Base-by-base conservation (phyloP, 2,888 invertebrate species). In the Ptilodon capucinus region DNA sequence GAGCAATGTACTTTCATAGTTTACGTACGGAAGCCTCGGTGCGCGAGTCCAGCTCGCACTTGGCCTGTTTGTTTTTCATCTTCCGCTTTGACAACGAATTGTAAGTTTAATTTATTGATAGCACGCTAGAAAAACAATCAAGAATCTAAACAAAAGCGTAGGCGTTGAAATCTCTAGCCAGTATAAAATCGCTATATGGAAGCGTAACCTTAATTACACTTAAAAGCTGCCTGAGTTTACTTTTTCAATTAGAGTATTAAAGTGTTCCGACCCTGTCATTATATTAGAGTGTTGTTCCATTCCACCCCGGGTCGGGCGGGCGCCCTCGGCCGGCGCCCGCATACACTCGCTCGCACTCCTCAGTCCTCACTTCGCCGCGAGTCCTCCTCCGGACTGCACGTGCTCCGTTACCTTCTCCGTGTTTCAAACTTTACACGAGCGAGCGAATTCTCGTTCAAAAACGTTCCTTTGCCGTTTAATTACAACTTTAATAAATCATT, bases 161-260 rank as follows among this genome's bases (percentile, higher is more conserved):
- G 47, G 46, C 52, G 61, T 54, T 48, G 44, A 54, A 59, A 55
- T 57, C 51, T 58, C 54, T 48, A 55, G 54, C 50, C 49, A 60
- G 66, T 61, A n/a, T n/a, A 60, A 67, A 71, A 66, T 68, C 70
- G 67, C 71, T 70, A 69, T 73, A 69, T 69, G 67, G 75, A 77
- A 76, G 76, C 75, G 74, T 74, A 79, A 75, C 80, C 78, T 79
- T 81, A 81, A 83, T 83, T 83, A 81, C 81, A 81, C 80, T 84
- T 81, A 82, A 84, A 84, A 84, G 84, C 84, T 81, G 84, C 81
- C 79, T 76, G 82, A 84, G 87, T 86, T 84, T 87, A 87, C 88
- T 87, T 89, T 89, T 87, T 86, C 87, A 91, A 90, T 91, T 88
- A 89, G 87, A 86, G 88, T 85, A 87, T 89, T 91, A 88, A 88